Base-by-base conservation (phyloP, 2,888 invertebrate genomes). In the Oasisia sp. region DNA sequence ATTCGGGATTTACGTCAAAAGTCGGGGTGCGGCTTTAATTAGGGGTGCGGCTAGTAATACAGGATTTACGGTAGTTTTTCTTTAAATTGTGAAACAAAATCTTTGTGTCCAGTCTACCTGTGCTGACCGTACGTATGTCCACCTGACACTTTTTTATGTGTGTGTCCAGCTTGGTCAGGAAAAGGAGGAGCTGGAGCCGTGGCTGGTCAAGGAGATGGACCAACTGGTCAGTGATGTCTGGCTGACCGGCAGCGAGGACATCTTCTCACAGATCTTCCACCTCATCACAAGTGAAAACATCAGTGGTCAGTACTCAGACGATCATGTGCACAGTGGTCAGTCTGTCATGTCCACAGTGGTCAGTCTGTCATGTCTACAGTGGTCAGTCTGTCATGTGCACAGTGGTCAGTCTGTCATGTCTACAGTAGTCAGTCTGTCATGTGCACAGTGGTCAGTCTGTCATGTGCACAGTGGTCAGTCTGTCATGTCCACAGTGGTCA, bases 251-350 rank as follows among this genome's bases (percentile, higher is more conserved):
- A 96, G 96, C 8, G 97, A 98, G 95, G 97, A 98, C 95, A 97
- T 97, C 94, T 98, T 98, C 96, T 97, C 97, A 89, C 98, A 98
- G 96, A 97, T 98, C 93, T 97, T 98, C 94, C 97, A 98, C 96
- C 97, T 98, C 95, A 98, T 98, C 95, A 97, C 98, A 93, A 97
- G 97, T 92, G 98, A 98, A 96, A 98, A 98, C 94, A 97, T 98
- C 93, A 97, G 97, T 11, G 97, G 96, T 96, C 93, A 93, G 93
- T 93, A 19, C 19, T 14, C 19, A 19, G 27, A 74, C 27, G 7
- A 27, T 19, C 7, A 5, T 74, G 27, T 74, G 7, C n/a, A 5
- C 27, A 74, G 19, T 74, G 19, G 27, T 27, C 74, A 27, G 74
- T 27, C 74, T 50, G 50, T 50, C 7, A 12, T 50, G 50, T 50